These are phyloP conservation scores for Micronycteris hirsuta DNA, from an alignment of 2,113 vertebrate species.

Conservation along the genomic window DNA sequence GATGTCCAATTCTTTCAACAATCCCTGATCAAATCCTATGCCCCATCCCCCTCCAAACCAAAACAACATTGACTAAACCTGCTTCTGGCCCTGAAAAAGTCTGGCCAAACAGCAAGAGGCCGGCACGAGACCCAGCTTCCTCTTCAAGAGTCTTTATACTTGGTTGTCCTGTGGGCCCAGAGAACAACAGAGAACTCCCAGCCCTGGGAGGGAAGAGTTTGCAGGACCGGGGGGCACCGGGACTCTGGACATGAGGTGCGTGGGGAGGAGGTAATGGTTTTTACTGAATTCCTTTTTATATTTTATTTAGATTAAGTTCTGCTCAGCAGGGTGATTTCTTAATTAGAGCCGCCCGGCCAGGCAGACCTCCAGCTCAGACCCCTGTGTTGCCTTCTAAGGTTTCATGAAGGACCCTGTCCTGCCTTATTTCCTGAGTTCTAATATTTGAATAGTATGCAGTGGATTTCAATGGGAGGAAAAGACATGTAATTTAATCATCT, in stretches of 20 bases:
- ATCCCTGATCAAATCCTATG: background rate
- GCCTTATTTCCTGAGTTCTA: slow-evolving; percentile 91
- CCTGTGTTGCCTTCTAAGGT: slow-evolving; percentile 87
- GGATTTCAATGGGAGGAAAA: slow-evolving; percentile 84
- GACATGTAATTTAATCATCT: slow-evolving; percentile 86
- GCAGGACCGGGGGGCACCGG: background rate
- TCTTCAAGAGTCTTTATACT: background rate
- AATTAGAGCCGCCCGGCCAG: slow-evolving; percentile 84
- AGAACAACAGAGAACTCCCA: background rate
- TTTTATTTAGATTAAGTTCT: slow-evolving; percentile 84
- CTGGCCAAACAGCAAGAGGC: background rate
- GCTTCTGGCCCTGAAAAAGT: background rate
- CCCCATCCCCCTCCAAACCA: background rate
- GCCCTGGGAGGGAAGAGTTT: background rate
- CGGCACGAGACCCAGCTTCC: background rate
- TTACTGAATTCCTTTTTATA: slow-evolving; percentile 77
- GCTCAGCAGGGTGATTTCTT: slow-evolving; percentile 88
- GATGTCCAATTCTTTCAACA: background rate
- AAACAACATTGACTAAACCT: background rate
- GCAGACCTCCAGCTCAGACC: slow-evolving; percentile 84
- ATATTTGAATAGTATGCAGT: slow-evolving; percentile 79
- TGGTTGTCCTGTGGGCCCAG: rapidly evolving
- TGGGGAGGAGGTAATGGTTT: slow-evolving; percentile 63
- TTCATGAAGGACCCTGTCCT: slow-evolving; percentile 92
- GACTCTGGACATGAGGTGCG: slow-evolving; percentile 20